phyloP scores from a whole-genome alignment of 2,888 invertebrate species.

The Uloborus plumipes region DNA sequence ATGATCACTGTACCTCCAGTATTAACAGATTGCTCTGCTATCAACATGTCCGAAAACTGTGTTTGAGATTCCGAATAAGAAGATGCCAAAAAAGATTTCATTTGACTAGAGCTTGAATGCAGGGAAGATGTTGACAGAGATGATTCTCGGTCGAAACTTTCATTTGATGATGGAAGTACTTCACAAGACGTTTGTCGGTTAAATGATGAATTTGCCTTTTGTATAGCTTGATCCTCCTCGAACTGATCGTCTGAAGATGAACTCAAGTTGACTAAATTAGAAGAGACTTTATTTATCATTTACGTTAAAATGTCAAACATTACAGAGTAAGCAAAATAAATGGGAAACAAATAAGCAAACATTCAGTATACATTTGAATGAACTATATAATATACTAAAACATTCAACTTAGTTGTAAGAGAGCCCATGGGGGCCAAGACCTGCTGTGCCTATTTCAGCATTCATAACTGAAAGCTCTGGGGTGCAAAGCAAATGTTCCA shows the following conservation, averaged over 20 bases:
- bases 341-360: no score
- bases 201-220: background rate
- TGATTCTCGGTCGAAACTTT: conserved; percentile 29
- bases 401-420: no score
- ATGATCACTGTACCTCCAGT: conserved; percentile 36
- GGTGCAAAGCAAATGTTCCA: no score
- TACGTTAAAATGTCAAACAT: no score
- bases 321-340: no score
- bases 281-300: background rate
- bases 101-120: conserved; percentile 55
- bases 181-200: conserved; percentile 19
- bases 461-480: no score
- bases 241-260: conserved; percentile 40
- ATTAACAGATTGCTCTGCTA: conserved; percentile 49
- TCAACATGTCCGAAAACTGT: conserved; percentile 39
- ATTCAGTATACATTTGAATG: no score
- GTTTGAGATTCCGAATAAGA: conserved; percentile 30
- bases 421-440: no score
- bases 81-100: conserved; percentile 39
- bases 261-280: conserved; percentile 45
- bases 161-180: conserved; percentile 36
- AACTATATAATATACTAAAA: no score
- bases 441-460: no score
- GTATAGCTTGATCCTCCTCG: conserved; percentile 14
- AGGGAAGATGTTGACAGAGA: conserved; percentile 45